Percentiles rank a stretch among this genome's conserved stretches.
These are phyloP conservation scores for Megaceryle torquata DNA, from an alignment of 2,113 vertebrate genomes.

Conservation along the genomic window DNA sequence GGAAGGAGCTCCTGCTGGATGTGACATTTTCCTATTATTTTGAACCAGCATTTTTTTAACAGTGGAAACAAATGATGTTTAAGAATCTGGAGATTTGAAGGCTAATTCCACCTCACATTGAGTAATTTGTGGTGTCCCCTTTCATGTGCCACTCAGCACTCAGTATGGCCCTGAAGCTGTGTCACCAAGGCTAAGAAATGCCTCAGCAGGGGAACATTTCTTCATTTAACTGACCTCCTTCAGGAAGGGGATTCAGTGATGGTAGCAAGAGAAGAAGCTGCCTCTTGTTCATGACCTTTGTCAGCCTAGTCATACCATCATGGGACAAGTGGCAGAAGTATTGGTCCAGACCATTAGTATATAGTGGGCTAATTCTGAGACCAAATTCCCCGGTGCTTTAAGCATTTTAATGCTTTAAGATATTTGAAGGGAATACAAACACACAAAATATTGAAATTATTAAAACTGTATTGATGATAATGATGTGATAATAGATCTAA, in stretches of 20 bases:
- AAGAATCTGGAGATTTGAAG: neutral
- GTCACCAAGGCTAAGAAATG: neutral
- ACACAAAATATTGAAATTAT: neutral
- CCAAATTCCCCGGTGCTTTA: neutral
- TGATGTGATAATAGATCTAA: neutral
- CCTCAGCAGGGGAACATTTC: neutral
- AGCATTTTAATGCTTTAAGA: neutral
- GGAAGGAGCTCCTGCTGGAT: neutral
- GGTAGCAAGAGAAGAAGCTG: neutral
- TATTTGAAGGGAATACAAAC: neutral
- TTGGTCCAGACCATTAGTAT: neutral
- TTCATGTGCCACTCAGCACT: neutral
- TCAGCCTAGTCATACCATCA: neutral
- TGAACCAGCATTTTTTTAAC: neutral
- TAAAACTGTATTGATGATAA: neutral
- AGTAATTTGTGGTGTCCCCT: neutral
- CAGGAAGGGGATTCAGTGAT: neutral
- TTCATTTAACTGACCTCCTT: neutral
- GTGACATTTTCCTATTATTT: neutral
- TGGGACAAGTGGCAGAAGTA: neutral
- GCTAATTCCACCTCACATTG: neutral
- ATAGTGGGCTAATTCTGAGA: neutral
- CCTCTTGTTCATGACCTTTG: neutral
- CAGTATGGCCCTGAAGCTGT: neutral
- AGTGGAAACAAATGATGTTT: neutral